A percentile compares a stretch with the other conserved stretches of the same genome.
These are phyloP conservation scores for Cassiopea xamachana DNA, from an alignment of 30 jellyfish, hydroid and myxozoan genomes.

Conservation along the genomic window DNA sequence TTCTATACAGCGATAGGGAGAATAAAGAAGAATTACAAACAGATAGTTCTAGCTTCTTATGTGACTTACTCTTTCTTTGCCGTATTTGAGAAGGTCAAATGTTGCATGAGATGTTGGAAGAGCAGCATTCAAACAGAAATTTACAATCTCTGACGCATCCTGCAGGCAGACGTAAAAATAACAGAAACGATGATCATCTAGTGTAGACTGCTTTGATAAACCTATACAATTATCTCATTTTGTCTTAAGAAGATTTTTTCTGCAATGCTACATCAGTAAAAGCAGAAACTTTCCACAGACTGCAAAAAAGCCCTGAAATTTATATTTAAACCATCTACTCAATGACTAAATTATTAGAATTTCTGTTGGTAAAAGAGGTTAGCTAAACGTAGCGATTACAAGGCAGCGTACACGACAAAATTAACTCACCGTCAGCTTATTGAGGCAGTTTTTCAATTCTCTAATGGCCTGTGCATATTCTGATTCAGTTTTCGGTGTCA, in stretches of 20 bases:
- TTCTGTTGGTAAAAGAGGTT: background rate
- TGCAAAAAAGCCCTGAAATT: no score
- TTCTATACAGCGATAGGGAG: background rate
- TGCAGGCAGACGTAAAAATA: background rate
- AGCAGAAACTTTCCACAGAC: no score
- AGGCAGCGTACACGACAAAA: background rate
- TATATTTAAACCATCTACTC: no score
- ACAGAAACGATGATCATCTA: background rate
- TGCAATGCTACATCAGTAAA: no score
- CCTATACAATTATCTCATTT: background rate
- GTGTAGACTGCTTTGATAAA: no score
- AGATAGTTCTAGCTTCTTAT: background rate
- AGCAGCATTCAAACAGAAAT: slow-evolving; percentile 85
- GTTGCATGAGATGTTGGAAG: slow-evolving; percentile 92
- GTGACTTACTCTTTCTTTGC: slow-evolving; percentile 81
- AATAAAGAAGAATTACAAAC: background rate
- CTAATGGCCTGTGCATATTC: slow-evolving; percentile 47
- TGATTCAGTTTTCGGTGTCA: slow-evolving; percentile 39
- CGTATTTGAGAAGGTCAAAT: slow-evolving; percentile 90
- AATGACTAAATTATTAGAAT: no score
- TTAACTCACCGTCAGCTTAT: slow-evolving; percentile 74
- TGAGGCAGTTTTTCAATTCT: slow-evolving; percentile 85
- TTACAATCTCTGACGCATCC: slow-evolving; percentile 89
- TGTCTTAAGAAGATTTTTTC: no score
- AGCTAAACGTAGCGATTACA: background rate